Percentiles rank a stretch among this genome's conserved stretches.
phyloP scores from a whole-genome alignment of 2,797 vertebrate species.

The Danio aesculapii region DNA sequence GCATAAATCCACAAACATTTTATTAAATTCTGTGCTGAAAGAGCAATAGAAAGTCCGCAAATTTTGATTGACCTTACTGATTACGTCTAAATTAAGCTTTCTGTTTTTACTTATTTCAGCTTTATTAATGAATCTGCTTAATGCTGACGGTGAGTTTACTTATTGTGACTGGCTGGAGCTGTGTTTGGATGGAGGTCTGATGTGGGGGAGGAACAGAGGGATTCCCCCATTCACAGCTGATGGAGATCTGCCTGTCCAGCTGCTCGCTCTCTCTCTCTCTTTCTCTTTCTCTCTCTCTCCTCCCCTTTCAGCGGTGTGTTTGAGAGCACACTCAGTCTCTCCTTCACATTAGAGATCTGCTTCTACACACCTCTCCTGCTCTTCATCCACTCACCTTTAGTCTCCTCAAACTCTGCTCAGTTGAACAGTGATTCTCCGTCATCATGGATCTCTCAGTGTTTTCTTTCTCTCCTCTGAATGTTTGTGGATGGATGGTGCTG shows the following conservation, averaged over 20 bases:
- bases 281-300: conserved; percentile 36
- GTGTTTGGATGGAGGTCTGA: not conserved
- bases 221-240: conserved; percentile 43
- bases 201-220: conserved; percentile 22
- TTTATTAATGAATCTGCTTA: too few relatives aligned
- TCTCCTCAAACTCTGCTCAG: not conserved
- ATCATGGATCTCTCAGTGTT: conserved; percentile 42
- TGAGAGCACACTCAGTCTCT: conserved; percentile 32
- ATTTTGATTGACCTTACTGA: too few relatives aligned
- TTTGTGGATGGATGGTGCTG: conserved; percentile 64
- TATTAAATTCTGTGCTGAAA: too few relatives aligned
- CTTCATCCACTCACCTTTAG: not conserved
- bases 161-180: not conserved
- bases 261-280: conserved; percentile 63
- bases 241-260: conserved; percentile 54
- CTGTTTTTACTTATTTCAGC: too few relatives aligned
- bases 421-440: not conserved
- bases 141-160: too few relatives aligned
- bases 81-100: too few relatives aligned
- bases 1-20: too few relatives aligned
- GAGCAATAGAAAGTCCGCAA: too few relatives aligned
- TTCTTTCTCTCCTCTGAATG: not conserved
- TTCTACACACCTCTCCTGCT: conserved; percentile 8
- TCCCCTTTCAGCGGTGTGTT: conserved; percentile 44
- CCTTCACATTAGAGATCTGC: conserved; percentile 14